Evolutionary conservation across 2,113 vertebrate genomes (phyloP).

Genomic region (Neolamprologus falcicula): DNA sequence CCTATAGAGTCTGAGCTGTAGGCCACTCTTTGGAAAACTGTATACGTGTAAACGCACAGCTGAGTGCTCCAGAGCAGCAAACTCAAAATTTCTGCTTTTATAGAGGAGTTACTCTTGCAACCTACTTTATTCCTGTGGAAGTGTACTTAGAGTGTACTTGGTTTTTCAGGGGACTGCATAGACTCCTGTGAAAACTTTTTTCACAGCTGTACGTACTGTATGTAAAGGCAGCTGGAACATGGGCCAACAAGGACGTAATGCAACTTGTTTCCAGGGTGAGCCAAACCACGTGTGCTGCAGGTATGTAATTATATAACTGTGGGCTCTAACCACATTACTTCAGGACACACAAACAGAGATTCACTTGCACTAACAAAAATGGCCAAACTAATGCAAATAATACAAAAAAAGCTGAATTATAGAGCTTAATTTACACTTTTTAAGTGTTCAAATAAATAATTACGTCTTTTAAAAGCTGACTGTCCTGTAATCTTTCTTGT

Average conservation of each 20-base stretch:
- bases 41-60: neutral
- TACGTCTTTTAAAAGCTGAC: neutral
- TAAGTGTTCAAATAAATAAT: neutral
- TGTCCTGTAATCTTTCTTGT: neutral
- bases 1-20: neutral
- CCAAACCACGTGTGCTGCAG: neutral
- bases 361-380: neutral
- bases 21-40: neutral
- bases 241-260: neutral
- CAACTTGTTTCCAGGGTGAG: neutral
- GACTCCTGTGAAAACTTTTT: neutral
- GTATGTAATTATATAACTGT: neutral
- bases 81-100: neutral
- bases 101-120: neutral
- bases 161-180: neutral
- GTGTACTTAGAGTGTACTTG: neutral
- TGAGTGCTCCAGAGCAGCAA: neutral
- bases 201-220: neutral
- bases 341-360: neutral
- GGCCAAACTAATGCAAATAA: neutral
- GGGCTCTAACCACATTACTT: neutral
- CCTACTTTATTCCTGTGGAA: neutral
- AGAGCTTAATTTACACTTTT: neutral
- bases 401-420: neutral
- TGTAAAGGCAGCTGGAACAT: neutral